Evolutionary conservation across 2,113 vertebrate genomes (phyloP), one percentile per base, ranked within the genome.

Genomic region (Eptesicus fuscus): DNA sequence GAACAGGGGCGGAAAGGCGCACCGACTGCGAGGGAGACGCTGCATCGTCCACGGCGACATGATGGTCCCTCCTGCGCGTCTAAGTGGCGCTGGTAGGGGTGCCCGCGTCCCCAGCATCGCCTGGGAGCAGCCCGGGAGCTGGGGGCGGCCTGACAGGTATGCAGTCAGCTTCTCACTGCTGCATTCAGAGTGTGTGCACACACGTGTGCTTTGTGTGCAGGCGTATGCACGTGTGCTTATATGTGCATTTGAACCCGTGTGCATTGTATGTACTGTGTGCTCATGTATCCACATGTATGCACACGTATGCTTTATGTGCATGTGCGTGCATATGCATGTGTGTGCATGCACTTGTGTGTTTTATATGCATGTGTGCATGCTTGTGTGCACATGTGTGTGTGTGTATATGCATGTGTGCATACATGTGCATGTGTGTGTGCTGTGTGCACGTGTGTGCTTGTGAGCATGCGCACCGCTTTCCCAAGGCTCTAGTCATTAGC

Each of bases 131-230:
- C 35, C 74, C 5, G 77, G 79, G 65, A 94, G 79, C 44, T 95
- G 74, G 89, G 96, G 82, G n/a, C 95, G 63, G 59, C 71, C 65
- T 91, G 97, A 97, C 69, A 96, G 97, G 94, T 94, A 97, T 61
- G 88, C 84, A 95, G 44, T 61, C 70, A 59, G 9, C 78, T 40
- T 77, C n/a, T 37, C 42, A 18, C 77, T 79, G 44, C 67, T 77
- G 53, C 18, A 13, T 51, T 23, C 14, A 7, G n/a, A 47, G 8
- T 18, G 9, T 49, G 56, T 42, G 44, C 44, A 25, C 22, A 17
- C n/a, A 42, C 13, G 16, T 13, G 16, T 32, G 32, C 10, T 18
- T 61, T 37, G 47, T 51, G 20, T 14, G 37, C 40, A 25, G 25
- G 13, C 12, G 11, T n/a, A 30, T 30, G 30, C 30, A 32, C 1